Conservation (phyloP, 2,113 vertebrate species). For the Tretioscincus oriximinensis region DNA sequence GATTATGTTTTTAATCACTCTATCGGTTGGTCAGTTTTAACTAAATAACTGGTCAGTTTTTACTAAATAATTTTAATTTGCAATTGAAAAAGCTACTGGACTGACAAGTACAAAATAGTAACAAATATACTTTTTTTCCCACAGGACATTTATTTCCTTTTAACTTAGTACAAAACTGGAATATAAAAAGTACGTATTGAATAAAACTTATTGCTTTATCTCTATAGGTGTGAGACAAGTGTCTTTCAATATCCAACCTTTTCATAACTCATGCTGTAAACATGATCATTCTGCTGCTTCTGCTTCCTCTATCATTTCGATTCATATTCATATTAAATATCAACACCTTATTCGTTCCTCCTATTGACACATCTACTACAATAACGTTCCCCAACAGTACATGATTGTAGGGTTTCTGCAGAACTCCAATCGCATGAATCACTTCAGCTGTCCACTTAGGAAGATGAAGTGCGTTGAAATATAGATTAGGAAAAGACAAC, state of each 20-base stretch:
- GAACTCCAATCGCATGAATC: background rate
- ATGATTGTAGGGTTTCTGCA: background rate
- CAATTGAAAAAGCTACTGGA: background rate
- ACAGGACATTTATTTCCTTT: background rate
- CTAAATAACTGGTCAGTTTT: no score
- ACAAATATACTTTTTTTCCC: background rate
- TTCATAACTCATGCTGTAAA: background rate
- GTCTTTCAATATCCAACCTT: background rate
- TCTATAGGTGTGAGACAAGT: background rate
- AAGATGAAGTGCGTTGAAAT: background rate
- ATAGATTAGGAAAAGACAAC: background rate
- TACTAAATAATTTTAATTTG: background rate
- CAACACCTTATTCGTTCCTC: background rate
- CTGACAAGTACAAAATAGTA: background rate
- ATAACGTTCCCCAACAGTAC: background rate
- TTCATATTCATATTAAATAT: background rate
- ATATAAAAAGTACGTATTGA: background rate
- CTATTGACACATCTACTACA: background rate
- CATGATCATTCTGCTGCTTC: background rate
- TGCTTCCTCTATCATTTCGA: background rate
- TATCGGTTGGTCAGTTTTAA: background rate
- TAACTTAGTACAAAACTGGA: background rate
- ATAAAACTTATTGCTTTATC: background rate
- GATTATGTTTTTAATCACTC: background rate
- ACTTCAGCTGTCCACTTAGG: background rate